phyloP scores from a whole-genome alignment of 2,113 vertebrate species.

The Canis aureus region DNA sequence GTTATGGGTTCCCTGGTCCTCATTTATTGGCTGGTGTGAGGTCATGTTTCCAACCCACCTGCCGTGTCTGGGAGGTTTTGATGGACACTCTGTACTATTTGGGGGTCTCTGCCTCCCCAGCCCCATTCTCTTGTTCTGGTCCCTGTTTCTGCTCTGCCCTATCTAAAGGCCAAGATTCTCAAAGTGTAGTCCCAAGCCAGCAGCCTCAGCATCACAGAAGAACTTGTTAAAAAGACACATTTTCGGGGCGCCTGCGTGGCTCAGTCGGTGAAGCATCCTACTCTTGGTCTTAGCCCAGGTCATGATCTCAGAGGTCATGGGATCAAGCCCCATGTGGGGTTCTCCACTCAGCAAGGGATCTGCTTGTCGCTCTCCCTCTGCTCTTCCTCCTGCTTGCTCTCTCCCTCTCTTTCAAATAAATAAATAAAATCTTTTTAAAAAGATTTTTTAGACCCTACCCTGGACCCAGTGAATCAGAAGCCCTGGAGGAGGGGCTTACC shows the following conservation, averaged over 20 bases:
- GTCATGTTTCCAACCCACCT: slow-evolving; percentile 3
- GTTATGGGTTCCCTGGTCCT: not conserved
- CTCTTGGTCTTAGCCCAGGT: not conserved
- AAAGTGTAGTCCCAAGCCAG: not conserved
- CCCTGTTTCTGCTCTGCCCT: slow-evolving; percentile 78
- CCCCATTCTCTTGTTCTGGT: slow-evolving; percentile 82
- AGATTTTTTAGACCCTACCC: not conserved
- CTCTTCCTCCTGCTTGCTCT: too few relatives aligned
- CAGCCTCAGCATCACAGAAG: not conserved
- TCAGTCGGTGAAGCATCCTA: not conserved
- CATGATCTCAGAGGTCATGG: not conserved
- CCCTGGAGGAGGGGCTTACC: not conserved
- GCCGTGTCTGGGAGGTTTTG: slow-evolving; percentile 38
- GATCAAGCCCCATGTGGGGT: not conserved
- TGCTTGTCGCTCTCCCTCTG: not conserved
- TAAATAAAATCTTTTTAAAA: not conserved
- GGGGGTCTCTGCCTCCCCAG: slow-evolving; percentile 50
- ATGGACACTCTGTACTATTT: slow-evolving; percentile 44
- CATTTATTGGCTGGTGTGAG: slow-evolving; percentile 25
- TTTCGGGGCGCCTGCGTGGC: not conserved
- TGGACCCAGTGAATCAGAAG: not conserved
- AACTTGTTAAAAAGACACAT: not conserved
- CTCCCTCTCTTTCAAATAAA: not conserved
- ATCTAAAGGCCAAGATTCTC: slow-evolving; percentile 21
- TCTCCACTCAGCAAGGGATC: not conserved